Evolutionary conservation across 2,797 vertebrate species (phyloP).

Genomic region (Hypotaenidia okinawae): DNA sequence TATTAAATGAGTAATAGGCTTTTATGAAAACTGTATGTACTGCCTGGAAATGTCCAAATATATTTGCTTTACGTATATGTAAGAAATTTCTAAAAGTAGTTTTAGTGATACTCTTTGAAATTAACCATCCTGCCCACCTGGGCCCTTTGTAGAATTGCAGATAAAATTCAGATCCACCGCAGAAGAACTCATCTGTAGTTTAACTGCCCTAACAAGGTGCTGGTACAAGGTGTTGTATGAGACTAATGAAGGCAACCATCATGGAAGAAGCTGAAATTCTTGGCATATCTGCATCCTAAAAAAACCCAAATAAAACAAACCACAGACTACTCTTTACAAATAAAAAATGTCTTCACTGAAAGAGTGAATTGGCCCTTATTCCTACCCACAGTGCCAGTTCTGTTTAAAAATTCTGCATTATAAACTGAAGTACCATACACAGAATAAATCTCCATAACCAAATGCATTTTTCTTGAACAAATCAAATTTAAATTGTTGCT

Average conservation of each 20-base stretch:
- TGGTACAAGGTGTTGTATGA: not conserved
- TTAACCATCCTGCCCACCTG: not conserved
- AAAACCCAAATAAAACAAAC: not conserved
- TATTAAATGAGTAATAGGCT: not conserved
- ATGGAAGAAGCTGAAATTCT: not conserved
- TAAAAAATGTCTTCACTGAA: too few species aligned
- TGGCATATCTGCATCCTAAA: not conserved
- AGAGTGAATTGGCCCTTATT: not conserved
- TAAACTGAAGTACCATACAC: not conserved
- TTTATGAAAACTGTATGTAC: not conserved
- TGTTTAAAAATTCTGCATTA: not conserved
- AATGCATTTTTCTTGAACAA: not conserved
- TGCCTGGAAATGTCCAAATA: not conserved
- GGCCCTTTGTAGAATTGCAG: not conserved
- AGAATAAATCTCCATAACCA: not conserved
- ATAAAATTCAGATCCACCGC: not conserved
- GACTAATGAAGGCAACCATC: not conserved
- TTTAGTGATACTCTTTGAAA: not conserved
- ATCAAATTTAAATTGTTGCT: not conserved
- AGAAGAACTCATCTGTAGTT: not conserved
- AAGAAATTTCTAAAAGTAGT: not conserved
- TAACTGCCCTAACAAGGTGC: not conserved
- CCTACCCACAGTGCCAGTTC: not conserved
- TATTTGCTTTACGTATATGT: not conserved
- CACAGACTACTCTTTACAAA: not conserved